Conservation (phyloP, 2,888 invertebrate species). For the Nephrotoma appendiculata region DNA sequence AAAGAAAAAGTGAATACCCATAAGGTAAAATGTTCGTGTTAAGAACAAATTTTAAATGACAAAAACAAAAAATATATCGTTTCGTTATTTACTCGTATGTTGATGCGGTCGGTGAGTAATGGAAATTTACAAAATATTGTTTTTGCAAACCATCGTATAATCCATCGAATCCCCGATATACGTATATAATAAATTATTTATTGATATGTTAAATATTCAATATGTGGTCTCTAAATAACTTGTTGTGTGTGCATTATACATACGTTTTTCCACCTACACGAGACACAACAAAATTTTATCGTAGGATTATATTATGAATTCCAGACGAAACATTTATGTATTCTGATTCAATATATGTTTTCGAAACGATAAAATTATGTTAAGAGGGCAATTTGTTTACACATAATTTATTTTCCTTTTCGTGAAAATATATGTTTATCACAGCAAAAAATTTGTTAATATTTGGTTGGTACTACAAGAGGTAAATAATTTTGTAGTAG, state of each 20-base stretch:
- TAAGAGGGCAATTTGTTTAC: neutral
- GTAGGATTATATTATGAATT: neutral
- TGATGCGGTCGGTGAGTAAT: neutral
- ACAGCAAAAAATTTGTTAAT: neutral
- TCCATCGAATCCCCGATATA: neutral
- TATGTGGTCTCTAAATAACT: neutral
- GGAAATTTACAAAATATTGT: neutral
- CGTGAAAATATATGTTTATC: neutral
- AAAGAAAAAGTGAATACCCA: neutral
- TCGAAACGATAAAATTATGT: neutral
- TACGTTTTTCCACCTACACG: neutral
- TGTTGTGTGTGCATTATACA: neutral
- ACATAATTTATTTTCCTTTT: neutral
- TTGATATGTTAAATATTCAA: neutral
- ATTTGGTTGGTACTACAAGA: neutral
- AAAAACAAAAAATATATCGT: neutral
- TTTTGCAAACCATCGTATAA: neutral
- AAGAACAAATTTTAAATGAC: constrained; percentile 1
- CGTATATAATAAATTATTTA: neutral
- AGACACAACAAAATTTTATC: neutral
- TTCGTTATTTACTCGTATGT: neutral
- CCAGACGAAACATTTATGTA: neutral
- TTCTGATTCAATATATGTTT: neutral
- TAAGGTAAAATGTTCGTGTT: constrained; percentile 2
- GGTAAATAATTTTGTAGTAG: neutral